Evolutionary conservation across 53 echinoderm and acorn worm genomes (phyloP).

Genomic region (Astropecten irregularis): DNA sequence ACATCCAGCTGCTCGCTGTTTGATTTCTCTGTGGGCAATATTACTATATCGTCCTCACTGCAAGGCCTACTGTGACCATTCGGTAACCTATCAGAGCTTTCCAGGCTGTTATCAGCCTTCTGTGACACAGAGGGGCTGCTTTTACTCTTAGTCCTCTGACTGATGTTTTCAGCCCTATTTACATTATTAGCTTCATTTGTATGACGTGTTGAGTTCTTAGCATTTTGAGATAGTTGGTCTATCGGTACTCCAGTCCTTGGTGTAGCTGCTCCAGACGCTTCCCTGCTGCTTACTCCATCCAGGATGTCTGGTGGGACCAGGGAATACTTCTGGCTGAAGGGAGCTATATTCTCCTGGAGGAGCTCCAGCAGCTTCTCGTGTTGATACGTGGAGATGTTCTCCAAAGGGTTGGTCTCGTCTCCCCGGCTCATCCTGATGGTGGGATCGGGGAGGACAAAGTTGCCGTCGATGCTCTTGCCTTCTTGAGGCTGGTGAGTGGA

Average conservation of each 20-base stretch:
- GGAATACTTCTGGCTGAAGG: conserved; percentile 76
- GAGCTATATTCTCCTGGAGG: conserved; percentile 62
- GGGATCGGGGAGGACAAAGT: conserved; percentile 72
- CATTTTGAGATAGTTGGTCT: neutral
- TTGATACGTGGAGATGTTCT: conserved; percentile 74
- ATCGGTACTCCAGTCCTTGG: conserved; percentile 18
- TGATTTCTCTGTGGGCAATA: conserved; percentile 10
- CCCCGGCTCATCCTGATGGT: conserved; percentile 60
- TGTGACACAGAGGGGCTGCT: neutral
- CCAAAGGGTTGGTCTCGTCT: conserved; percentile 43
- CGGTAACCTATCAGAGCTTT: neutral
- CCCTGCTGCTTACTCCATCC: conserved; percentile 51
- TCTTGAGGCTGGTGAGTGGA: neutral
- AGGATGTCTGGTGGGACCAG: conserved; percentile 76
- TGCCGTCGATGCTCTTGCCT: neutral
- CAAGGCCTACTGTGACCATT: conserved; percentile 29
- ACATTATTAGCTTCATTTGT: neutral
- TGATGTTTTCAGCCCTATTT: neutral
- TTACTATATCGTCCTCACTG: conserved; percentile 82
- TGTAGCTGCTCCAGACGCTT: conserved; percentile 58
- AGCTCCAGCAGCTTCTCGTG: conserved; percentile 76
- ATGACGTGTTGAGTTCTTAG: neutral
- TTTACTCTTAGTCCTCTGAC: neutral
- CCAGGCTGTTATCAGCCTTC: neutral
- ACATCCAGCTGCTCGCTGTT: neutral